Evolutionary conservation across 1,140 invertebrate genomes (phyloP), one percentile per base, ranked within the genome.

Genomic region (Psilanteris sp.): DNA sequence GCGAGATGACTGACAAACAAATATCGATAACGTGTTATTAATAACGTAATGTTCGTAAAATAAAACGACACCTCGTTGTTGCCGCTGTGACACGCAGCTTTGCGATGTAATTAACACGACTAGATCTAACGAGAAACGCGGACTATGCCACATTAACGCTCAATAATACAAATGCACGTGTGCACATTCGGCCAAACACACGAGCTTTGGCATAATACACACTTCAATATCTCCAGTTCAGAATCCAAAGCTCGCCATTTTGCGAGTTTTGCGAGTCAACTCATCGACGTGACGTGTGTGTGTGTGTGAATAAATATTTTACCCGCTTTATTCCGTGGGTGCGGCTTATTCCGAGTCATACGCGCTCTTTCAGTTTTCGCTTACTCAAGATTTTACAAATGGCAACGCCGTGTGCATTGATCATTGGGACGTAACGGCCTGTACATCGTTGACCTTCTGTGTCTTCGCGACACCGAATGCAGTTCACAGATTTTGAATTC

Each of bases 271-370:
- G 41, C 11, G n/a, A 46, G 41, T 44, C 27, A 32, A 44, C 26
- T 24, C 26, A 31, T n/a, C n/a, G n/a, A 18, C 54, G 54, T 36
- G 41, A 46, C 24, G n/a, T n/a, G n/a, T n/a, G n/a, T n/a, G n/a
- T n/a, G n/a, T n/a, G n/a, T n/a, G n/a, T n/a, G 55, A 46, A 61
- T 44, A 59, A 59, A 44, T 59, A 61, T 61, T 46, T 36, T 14
- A 61, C 31, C 18, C 15, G 55, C 37, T 44, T n/a, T n/a, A n/a
- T 62, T 50, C 36, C 34, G 13, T 18, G n/a, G n/a, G 26, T 31
- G 32, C 27, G 27, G 34, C 32, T 59, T 31, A 46, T n/a, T n/a
- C n/a, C n/a, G n/a, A n/a, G n/a, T n/a, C n/a, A n/a, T n/a, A n/a
- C n/a, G n/a, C n/a, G n/a, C n/a, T n/a, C n/a, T n/a, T n/a, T n/a